Evolutionary conservation across 2,797 vertebrate species (phyloP).

Genomic region (Falco columbarius): DNA sequence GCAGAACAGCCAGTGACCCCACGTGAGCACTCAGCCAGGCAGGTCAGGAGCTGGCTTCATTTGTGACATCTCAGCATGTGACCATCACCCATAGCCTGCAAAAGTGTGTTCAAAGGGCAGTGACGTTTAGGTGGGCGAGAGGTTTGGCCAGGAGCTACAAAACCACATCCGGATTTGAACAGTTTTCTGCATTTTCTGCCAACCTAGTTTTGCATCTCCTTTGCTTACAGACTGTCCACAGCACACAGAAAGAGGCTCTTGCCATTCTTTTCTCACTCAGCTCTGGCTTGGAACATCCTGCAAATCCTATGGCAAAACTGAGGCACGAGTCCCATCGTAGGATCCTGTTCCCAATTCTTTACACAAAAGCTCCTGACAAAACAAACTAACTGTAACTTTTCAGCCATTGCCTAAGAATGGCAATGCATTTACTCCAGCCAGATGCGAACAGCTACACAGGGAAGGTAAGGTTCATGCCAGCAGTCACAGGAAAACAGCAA

Average conservation of each 20-base stretch:
- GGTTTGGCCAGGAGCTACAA: constrained; percentile 11
- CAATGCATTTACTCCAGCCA: not conserved
- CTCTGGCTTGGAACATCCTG: not conserved
- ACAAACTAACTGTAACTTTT: not conserved
- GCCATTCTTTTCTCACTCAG: not conserved
- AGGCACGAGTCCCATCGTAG: rapidly evolving
- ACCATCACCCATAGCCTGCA: not conserved
- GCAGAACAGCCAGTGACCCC: not conserved
- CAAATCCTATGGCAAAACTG: not conserved
- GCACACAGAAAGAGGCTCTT: not conserved
- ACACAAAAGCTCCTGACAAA: not conserved
- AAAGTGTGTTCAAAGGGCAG: not conserved
- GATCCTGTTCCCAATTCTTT: not conserved
- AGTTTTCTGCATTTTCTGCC: not conserved
- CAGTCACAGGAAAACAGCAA: not conserved
- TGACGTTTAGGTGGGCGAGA: not conserved
- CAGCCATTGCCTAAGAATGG: not conserved
- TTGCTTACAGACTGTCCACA: not conserved
- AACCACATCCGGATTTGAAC: constrained; percentile 32
- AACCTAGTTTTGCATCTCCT: not conserved
- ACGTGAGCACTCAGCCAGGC: not conserved
- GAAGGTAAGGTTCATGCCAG: not conserved
- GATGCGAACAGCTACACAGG: not conserved
- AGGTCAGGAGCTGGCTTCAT: not conserved
- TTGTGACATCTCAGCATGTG: not conserved